These are phyloP conservation scores for Sebastes iracundus DNA, from an alignment of 2,797 vertebrate species.

Conservation along the genomic window DNA sequence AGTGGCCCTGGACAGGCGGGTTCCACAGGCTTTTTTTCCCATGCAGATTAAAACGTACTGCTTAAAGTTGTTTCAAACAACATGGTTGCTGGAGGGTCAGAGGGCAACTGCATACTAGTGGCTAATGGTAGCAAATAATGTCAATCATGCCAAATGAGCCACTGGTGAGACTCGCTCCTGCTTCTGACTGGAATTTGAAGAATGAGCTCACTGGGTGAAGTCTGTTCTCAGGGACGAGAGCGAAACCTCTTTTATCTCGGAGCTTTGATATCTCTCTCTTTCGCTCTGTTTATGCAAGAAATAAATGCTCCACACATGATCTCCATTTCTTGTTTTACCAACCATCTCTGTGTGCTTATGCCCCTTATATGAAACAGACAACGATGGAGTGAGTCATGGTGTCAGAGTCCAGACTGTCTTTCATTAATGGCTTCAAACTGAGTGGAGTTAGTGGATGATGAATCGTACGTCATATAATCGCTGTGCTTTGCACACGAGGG, in stretches of 20 bases:
- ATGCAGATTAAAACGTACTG: conserved; percentile 84
- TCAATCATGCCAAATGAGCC: conserved; percentile 86
- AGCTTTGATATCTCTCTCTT: conserved; percentile 33
- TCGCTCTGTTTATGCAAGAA: conserved; percentile 29
- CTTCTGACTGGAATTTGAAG: conserved; percentile 82
- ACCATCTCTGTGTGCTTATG: not conserved
- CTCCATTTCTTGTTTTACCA: conserved; percentile 3
- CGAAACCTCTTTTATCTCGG: conserved; percentile 43
- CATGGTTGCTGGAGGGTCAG: conserved; percentile 79
- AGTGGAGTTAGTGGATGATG: conserved; percentile 30
- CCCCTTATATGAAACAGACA: conserved; percentile 21
- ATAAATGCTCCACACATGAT: conserved; percentile 19
- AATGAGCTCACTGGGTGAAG: conserved; percentile 75
- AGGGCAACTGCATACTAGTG: conserved; percentile 85
- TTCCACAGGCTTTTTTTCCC: conserved; percentile 75
- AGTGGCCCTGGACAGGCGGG: conserved; percentile 59
- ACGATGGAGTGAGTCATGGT: conserved; percentile 31
- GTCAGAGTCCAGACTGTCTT: conserved; percentile 27
- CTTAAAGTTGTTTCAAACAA: conserved; percentile 84
- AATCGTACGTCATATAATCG: conserved; percentile 42
- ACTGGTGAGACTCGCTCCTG: conserved; percentile 73
- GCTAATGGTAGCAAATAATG: conserved; percentile 88
- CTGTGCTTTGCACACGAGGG: conserved; percentile 15
- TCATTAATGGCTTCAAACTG: conserved; percentile 58
- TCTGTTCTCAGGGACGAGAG: conserved; percentile 44